Evolutionary conservation across 2,888 invertebrate species (phyloP), one percentile per base, ranked within the genome.

Genomic region (Cosmia pyralina): DNA sequence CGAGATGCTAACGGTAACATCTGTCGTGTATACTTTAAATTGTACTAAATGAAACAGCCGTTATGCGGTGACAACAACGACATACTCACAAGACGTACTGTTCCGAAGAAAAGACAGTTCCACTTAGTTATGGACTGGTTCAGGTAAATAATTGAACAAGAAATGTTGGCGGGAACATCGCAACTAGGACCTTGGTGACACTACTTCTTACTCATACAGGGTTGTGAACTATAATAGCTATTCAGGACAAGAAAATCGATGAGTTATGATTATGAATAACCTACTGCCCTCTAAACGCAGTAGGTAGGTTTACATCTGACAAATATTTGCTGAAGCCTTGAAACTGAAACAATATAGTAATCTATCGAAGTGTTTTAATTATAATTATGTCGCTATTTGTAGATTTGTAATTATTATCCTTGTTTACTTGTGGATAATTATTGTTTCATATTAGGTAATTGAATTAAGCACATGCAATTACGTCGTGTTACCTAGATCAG

Each of bases 21-120:
- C 58, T 72, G 70, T 72, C 70, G 79, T 79, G 81, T 72, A 71
- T 75, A 74, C 53, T 74, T 76, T 68, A 82, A 85, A 88, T 85
- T 81, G 84, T 80, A 84, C 85, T 87, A 88, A 88, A 75, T 76
- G 74, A 53, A 69, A 70, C 63, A 74, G 55, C 88, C 84, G 88
- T 87, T 88, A 87, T 57, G 48, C 59, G 60, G 60, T 76, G 70
- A 77, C 76, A 74, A 57, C 59, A 38, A 34, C 44, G 15, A 66
- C 3, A n/a, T n/a, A n/a, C 46, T 48, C 55, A 60, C 38, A 58
- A 73, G 65, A 75, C 17, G 66, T 55, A 57, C 58, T 70, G 70
- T 79, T 70, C 44, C 53, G 48, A 60, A 65, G 72, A 62, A 72
- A 57, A 68, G 10, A 79, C 58, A 73, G 66, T 48, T 63, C 41